Conservation (phyloP, 2,888 invertebrate species). For the Erebia palarica region DNA sequence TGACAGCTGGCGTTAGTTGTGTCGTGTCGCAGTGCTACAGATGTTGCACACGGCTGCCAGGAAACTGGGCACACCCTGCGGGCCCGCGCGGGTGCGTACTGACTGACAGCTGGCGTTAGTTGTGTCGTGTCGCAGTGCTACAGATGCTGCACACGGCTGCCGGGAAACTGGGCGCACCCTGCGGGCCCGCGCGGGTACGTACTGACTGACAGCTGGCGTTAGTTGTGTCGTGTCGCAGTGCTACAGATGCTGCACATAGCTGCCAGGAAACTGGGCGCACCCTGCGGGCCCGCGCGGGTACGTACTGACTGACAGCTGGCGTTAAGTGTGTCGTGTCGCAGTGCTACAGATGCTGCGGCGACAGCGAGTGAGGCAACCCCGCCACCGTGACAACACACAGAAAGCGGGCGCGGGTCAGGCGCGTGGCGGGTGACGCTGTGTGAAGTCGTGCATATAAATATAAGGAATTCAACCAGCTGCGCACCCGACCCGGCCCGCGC, state of each 20-base stretch:
- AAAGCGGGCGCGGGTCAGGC: too few relatives aligned
- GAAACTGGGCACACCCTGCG: conserved; percentile 98
- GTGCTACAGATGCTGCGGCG: conserved; percentile 85
- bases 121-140: conserved; percentile 83
- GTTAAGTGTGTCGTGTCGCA: conserved; percentile 65
- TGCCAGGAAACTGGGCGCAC: conserved; percentile 97
- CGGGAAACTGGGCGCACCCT: conserved; percentile 98
- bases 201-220: too few relatives aligned
- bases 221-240: conserved; percentile 78
- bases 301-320: not conserved
- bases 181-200: conserved; percentile 88
- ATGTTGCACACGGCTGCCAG: conserved; percentile 86
- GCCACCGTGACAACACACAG: conserved; percentile 65
- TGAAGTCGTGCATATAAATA: too few relatives aligned
- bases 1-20: conserved; percentile 42
- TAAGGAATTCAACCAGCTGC: too few relatives aligned
- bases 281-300: conserved; percentile 92
- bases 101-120: conserved; percentile 31
- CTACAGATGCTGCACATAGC: conserved; percentile 84
- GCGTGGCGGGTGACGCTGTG: too few relatives aligned
- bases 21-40: conserved; percentile 85
- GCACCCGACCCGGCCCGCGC: too few relatives aligned
- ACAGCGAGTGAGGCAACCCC: conserved; percentile 82
- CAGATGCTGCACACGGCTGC: conserved; percentile 84
- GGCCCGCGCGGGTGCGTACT: conserved; percentile 84